Evolutionary conservation across 2,888 invertebrate genomes (phyloP).

Genomic region (Melangyna quadrimaculata): DNA sequence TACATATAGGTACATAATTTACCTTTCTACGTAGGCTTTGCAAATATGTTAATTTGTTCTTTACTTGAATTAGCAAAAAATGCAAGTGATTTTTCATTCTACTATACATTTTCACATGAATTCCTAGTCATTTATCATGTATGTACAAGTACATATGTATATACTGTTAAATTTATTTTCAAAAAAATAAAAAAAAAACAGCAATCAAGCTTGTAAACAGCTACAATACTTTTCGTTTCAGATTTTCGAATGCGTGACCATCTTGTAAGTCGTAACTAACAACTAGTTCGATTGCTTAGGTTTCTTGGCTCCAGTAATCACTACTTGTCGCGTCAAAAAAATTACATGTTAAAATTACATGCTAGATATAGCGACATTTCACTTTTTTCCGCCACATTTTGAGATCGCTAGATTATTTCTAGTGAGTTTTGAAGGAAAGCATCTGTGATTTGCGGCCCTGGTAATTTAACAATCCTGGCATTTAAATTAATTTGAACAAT

Average conservation of each 20-base stretch:
- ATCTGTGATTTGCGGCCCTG: too few species aligned
- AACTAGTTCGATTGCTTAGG: background rate
- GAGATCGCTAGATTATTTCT: too few species aligned
- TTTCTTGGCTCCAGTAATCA: background rate
- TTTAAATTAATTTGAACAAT: too few species aligned
- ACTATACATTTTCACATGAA: background rate
- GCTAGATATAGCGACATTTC: too few species aligned
- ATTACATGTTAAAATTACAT: too few species aligned
- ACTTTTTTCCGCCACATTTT: too few species aligned
- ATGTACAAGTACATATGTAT: too few species aligned
- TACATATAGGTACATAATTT: too few species aligned
- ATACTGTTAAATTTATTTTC: constrained; percentile 4
- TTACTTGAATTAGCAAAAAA: background rate
- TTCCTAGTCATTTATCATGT: constrained; percentile 37
- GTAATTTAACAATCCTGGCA: too few species aligned
- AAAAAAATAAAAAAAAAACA: background rate
- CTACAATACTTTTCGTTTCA: constrained; percentile 17
- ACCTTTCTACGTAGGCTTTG: background rate
- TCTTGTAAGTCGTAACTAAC: constrained; percentile 3
- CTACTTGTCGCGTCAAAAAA: background rate
- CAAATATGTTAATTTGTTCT: constrained; percentile 12
- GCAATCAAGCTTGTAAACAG: background rate
- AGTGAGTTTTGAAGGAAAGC: too few species aligned
- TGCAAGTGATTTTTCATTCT: background rate
- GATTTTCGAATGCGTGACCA: constrained; percentile 41